These are phyloP conservation scores for Triplophysa rosa DNA, from an alignment of 2,113 vertebrate genomes.

Conservation along the genomic window DNA sequence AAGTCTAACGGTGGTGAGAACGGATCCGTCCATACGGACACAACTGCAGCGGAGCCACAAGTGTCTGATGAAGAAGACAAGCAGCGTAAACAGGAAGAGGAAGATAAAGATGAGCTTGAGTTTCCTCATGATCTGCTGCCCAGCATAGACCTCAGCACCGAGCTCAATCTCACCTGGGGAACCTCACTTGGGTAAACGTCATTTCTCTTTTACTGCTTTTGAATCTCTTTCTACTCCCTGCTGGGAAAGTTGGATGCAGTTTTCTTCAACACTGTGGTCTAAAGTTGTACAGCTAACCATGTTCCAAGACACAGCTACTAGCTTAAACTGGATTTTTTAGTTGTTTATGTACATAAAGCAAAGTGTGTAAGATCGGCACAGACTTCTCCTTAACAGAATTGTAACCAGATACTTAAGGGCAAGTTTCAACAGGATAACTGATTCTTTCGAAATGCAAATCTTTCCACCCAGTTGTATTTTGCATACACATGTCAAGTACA, in stretches of 20 bases:
- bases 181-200: conserved; percentile 69
- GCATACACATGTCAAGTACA: conserved; percentile 22
- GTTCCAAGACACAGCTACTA: too few relatives aligned
- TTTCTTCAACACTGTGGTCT: too few relatives aligned
- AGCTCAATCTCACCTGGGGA: conserved; percentile 75
- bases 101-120: conserved; percentile 73
- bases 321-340: neutral
- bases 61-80: conserved; percentile 64
- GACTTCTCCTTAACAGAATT: conserved; percentile 8
- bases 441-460: conserved; percentile 33
- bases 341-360: neutral
- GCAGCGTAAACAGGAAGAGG: conserved; percentile 49
- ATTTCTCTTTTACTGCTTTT: neutral
- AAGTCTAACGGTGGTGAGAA: conserved; percentile 41
- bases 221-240: neutral
- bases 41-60: conserved; percentile 53
- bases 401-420: neutral
- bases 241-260: neutral
- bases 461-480: conserved; percentile 10
- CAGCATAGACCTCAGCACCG: conserved; percentile 75
- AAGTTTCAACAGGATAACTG: conserved; percentile 40
- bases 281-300: too few relatives aligned
- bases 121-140: conserved; percentile 80
- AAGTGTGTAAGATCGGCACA: conserved; percentile 3
- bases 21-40: conserved; percentile 54